Percentiles rank a stretch among this genome's conserved stretches.
Conservation (phyloP, 1,140 invertebrate species). For the Rhyzopertha dominica region DNA sequence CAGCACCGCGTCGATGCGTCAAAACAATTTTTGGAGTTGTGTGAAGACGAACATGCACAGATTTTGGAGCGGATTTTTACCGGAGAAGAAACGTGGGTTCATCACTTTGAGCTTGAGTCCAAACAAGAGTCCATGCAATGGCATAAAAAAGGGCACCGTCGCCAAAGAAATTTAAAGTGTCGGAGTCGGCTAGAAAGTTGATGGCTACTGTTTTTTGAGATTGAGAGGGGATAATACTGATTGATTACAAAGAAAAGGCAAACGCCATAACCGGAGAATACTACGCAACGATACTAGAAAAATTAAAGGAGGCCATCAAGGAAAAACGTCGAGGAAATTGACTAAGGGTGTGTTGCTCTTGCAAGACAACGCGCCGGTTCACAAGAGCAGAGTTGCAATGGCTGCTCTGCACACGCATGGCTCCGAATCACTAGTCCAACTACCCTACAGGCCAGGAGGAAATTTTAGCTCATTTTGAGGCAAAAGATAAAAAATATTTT, state of each 20-base stretch:
- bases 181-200: neutral
- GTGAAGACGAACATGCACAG: too few species aligned
- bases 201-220: neutral
- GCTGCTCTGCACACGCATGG: neutral
- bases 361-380: slow-evolving; percentile 34
- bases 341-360: slow-evolving; percentile 33
- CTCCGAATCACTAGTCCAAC: slow-evolving; percentile 1
- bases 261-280: slow-evolving; percentile 27
- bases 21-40: neutral
- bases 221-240: slow-evolving; percentile 28
- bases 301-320: slow-evolving; percentile 24
- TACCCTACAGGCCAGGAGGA: slow-evolving; percentile 12
- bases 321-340: slow-evolving; percentile 22
- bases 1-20: neutral
- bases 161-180: too few species aligned
- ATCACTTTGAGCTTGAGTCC: too few species aligned
- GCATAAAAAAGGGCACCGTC: too few species aligned
- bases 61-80: too few species aligned
- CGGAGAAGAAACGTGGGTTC: too few species aligned
- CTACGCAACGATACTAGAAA: slow-evolving; percentile 20
- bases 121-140: too few species aligned
- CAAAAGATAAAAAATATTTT: slow-evolving; percentile 7
- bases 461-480: slow-evolving; percentile 16
- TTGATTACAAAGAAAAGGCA: slow-evolving; percentile 39
- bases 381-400: slow-evolving; percentile 13